Base-by-base conservation (phyloP, 2,113 vertebrate species). In the Bubo bubo region DNA sequence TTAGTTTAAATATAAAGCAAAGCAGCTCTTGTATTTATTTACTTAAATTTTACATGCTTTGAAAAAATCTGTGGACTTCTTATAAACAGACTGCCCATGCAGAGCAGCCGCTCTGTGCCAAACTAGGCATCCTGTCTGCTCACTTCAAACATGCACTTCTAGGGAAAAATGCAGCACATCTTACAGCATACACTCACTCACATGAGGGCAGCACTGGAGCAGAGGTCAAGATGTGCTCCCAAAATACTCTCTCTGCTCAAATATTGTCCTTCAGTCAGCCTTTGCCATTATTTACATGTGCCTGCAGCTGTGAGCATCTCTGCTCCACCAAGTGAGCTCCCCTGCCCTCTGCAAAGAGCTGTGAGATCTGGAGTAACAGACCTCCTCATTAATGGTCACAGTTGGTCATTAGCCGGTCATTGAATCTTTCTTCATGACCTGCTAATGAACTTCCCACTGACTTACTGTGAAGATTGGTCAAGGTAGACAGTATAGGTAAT, bases 381-480 rank as follows among this genome's bases (percentile, higher is more conserved):
- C 3, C 45, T 60, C 39, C 64, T 83, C 62, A 39, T 93, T 91
- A 87, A 75, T 85, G 84, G 64, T n/a, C 84, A 49, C 72, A 50
- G 86, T 3, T 43, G 66, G 84, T 83, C 75, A 92, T 95, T 83
- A 92, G 21, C 22, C 91, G 76, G 19, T 58, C 75, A 47, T 64
- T 91, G 81, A 84, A 82, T 91, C 79, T 88, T 83, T 71, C 72
- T 55, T 71, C 64, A 71, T 93, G 91, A 91, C 83, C 79, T 43
- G 82, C 47, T 92, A 97, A 97, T 96, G 91, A 95, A 87, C 32
- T 91, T 93, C 92, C 43, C 56, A 74, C 62, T 77, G 93, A 21
- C 79, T 98, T 92, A 14, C 81, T 76, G 79, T 62, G 76, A 94
- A 94, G 59, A 70, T 34, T 96, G 92, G 39, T 85, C 86, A 45